Evolutionary conservation across 2,797 vertebrate species (phyloP).

Genomic region (Sebastiscus tertius): DNA sequence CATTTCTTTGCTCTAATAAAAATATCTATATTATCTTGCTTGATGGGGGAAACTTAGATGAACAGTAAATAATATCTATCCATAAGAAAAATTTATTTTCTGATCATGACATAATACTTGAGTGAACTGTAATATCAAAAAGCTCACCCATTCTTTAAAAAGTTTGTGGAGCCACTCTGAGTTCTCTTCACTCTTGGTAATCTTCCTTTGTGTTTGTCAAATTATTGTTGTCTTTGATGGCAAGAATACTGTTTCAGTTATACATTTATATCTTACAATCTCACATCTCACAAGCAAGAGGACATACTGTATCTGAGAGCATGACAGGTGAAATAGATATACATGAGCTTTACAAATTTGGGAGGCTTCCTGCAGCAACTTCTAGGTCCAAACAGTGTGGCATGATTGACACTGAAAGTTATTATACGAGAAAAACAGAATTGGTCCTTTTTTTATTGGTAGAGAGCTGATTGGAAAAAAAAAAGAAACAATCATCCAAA

Average conservation of each 20-base stretch:
- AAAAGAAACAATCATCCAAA: no score
- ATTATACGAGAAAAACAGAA: no score
- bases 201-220: neutral
- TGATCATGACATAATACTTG: neutral
- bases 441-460: no score
- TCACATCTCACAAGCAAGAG: no score
- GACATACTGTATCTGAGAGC: no score
- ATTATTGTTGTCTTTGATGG: neutral
- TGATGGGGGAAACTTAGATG: neutral
- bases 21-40: neutral
- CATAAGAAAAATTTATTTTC: neutral
- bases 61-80: neutral
- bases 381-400: no score
- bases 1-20: neutral
- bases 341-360: no score
- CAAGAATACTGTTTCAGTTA: neutral
- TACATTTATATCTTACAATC: no score
- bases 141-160: neutral
- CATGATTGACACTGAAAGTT: no score
- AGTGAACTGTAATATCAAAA: neutral
- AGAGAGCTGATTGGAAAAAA: no score
- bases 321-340: no score
- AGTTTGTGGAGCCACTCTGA: neutral
- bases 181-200: neutral
- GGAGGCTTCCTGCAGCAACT: accelerated